These are phyloP conservation scores for Cephus pulcher DNA, from an alignment of 2,888 invertebrate genomes.

Conservation along the genomic window DNA sequence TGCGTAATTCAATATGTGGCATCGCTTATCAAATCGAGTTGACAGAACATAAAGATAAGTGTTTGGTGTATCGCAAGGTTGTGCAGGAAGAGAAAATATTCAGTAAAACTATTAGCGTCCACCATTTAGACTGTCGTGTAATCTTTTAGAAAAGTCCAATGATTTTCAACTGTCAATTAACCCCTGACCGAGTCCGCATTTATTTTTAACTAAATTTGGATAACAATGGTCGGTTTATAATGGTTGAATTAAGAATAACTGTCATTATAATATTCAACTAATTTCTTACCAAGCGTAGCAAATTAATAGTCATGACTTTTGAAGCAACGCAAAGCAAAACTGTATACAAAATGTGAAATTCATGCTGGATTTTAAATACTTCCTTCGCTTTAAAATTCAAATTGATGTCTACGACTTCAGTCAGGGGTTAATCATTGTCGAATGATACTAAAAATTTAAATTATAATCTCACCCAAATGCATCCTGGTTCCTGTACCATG, in stretches of 20 bases:
- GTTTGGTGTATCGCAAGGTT: not conserved
- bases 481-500: slow-evolving; percentile 83
- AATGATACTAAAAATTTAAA: slow-evolving; percentile 5
- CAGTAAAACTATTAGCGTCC: not conserved
- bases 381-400: too few relatives aligned
- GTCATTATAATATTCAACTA: not conserved
- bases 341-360: too few relatives aligned
- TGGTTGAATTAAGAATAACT: not conserved
- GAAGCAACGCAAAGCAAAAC: too few relatives aligned
- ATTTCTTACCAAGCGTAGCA: not conserved
- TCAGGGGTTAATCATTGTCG: not conserved
- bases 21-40: not conserved
- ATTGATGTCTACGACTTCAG: too few relatives aligned
- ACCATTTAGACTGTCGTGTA: not conserved
- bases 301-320: not conserved
- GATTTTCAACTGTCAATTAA: not conserved
- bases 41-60: not conserved
- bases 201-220: not conserved
- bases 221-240: too few relatives aligned
- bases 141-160: not conserved
- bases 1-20: not conserved
- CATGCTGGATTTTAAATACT: too few relatives aligned
- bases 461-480: slow-evolving; percentile 81
- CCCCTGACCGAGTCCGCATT: not conserved
- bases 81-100: too few relatives aligned